Evolutionary conservation across 1,140 invertebrate species (phyloP), one percentile per base, ranked within the genome.

Genomic region (Drosophila triauraria): DNA sequence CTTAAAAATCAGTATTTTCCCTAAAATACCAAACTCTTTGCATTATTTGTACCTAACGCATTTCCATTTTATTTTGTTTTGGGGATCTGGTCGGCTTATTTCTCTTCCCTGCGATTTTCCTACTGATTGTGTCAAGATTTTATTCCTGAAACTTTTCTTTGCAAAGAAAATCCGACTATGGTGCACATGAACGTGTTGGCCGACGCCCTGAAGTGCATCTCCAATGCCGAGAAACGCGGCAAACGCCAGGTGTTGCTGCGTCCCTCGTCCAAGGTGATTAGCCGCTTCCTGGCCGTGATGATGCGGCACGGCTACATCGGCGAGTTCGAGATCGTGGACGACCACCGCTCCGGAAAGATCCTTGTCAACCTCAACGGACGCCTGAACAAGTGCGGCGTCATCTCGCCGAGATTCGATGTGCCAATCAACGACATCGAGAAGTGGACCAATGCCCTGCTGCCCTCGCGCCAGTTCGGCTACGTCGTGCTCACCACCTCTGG

Each of bases 221-320:
- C 99, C 94, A 99, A 99, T 96, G 99, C 99, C 56, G 99, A 99
- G 93, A 99, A 99, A 93, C 95, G 98, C 83, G 99, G 99, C 78
- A 99, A 99, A 93, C 95, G 99, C 71, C 99, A 99, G 94, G 99
- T 99, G 42, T 95, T 99, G 44, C 96, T 99, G 81, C 95, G 99
- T 85, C 99, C 99, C 63, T 98, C 96, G 92, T 99, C 99, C 0
- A 99, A 99, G 96, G 99, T 99, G 74, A 99, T 99, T 80, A 96
- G 99, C 88, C 98, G 98, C 94, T 99, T 99, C 93, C 94, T 99
- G 56, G 98, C 97, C 82, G 99, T 99, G 74, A 99, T 99, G 99
- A 99, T 99, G 99, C 99, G 99, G 94, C 98, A 99, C 95, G 99
- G 98, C 76, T 99, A 99, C 93, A 99, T 99, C 93, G 98, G 98